These are phyloP conservation scores for Cryptus armator DNA, from an alignment of 2,888 invertebrate species.

Conservation along the genomic window DNA sequence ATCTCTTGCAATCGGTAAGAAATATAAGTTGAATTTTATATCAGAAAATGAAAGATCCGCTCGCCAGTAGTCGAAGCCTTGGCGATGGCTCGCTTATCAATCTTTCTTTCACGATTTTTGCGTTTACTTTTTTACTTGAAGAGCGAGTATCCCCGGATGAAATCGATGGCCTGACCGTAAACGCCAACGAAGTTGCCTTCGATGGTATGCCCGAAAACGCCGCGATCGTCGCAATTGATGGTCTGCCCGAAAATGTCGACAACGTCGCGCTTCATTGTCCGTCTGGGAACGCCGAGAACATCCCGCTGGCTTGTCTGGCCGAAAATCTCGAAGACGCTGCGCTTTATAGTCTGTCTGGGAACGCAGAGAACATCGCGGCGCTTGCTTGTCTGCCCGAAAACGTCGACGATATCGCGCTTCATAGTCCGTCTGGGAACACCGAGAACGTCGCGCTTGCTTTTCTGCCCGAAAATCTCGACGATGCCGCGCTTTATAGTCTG, in stretches of 20 bases:
- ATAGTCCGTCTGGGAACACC: too few relatives aligned
- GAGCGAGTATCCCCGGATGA: neutral
- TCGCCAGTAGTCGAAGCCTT: neutral
- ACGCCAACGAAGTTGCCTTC: neutral
- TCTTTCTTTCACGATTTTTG: neutral
- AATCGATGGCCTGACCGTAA: slow-evolving; percentile 4
- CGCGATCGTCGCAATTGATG: neutral
- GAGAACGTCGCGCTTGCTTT: too few relatives aligned
- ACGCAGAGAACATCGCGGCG: neutral
- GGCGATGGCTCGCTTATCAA: neutral
- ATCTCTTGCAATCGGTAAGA: neutral
- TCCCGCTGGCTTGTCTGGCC: neutral
- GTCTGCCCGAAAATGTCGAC: neutral
- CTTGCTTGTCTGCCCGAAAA: too few relatives aligned
- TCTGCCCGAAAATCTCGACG: neutral
- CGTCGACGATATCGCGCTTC: too few relatives aligned
- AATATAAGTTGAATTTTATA: neutral
- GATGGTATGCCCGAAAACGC: neutral
- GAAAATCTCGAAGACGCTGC: neutral
- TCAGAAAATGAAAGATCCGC: neutral
- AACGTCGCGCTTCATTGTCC: neutral
- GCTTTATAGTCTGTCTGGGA: neutral
- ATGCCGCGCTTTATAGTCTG: neutral
- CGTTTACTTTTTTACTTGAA: neutral
- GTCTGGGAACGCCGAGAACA: neutral